Conservation (phyloP, 2,113 vertebrate genomes). For the Perccottus glenii region DNA sequence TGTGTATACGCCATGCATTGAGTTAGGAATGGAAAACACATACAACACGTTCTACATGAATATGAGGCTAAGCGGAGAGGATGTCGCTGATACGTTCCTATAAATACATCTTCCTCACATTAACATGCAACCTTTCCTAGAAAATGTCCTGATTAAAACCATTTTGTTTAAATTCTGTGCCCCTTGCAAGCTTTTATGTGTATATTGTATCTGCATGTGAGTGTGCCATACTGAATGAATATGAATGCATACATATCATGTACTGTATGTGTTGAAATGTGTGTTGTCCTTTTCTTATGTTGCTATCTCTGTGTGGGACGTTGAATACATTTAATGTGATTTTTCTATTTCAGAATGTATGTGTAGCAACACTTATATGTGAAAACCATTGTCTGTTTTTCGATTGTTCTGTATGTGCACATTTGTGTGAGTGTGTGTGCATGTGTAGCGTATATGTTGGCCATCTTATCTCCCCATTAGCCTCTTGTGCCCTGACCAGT, state of each 20-base stretch:
- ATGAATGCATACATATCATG: slow-evolving; percentile 2
- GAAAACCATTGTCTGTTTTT: slow-evolving; percentile 38
- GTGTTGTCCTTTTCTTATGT: background rate
- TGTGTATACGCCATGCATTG: slow-evolving; percentile 55
- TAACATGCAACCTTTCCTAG: slow-evolving; percentile 70
- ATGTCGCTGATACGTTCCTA: slow-evolving; percentile 72
- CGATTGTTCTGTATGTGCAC: slow-evolving; percentile 23
- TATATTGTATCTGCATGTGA: slow-evolving; percentile 8
- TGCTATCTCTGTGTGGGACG: slow-evolving; percentile 16
- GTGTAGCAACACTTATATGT: slow-evolving; percentile 34
- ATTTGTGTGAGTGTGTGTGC: slow-evolving; percentile 22
- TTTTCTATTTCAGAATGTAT: slow-evolving; percentile 42
- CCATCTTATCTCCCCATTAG: slow-evolving; percentile 82
- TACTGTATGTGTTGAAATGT: slow-evolving; percentile 11
- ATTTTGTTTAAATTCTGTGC: slow-evolving; percentile 72
- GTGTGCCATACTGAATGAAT: background rate
- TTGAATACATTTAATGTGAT: slow-evolving; percentile 41
- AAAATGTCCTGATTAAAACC: slow-evolving; percentile 77
- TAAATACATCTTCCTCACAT: slow-evolving; percentile 76
- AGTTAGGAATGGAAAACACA: slow-evolving; percentile 58
- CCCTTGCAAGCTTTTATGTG: slow-evolving; percentile 37
- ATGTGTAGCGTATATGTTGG: slow-evolving; percentile 67
- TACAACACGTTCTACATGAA: slow-evolving; percentile 49
- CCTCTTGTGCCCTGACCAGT: slow-evolving; percentile 79
- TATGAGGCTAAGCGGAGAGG: slow-evolving; percentile 53